phyloP scores from a whole-genome alignment of 1,140 invertebrate species.

The Nasonia longicornis region DNA sequence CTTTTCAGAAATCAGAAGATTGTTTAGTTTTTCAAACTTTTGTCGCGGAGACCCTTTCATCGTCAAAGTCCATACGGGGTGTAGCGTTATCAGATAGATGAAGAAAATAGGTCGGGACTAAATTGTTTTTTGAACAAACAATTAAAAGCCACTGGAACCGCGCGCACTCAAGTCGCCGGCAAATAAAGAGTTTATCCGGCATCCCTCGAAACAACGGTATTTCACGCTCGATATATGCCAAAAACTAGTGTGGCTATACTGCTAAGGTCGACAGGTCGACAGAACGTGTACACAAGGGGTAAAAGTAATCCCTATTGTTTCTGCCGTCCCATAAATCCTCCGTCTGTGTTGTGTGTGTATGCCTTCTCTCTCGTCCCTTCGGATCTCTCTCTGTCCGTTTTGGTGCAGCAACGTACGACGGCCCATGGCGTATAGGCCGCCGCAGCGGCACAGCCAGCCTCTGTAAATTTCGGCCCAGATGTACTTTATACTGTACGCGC shows the following conservation, averaged over 20 bases:
- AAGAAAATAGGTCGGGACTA: not conserved
- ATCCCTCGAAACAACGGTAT: slow-evolving; percentile 8
- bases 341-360: slow-evolving; percentile 16
- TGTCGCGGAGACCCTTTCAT: not conserved
- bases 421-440: not conserved
- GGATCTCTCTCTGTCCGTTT: slow-evolving; percentile 38
- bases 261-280: slow-evolving; percentile 37
- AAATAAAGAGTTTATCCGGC: slow-evolving; percentile 1
- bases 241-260: slow-evolving; percentile 23
- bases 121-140: not conserved
- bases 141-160: not conserved
- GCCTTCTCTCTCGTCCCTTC: slow-evolving; percentile 4
- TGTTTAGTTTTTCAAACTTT: not conserved
- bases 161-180: not conserved
- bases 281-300: slow-evolving; percentile 33
- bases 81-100: not conserved
- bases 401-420: not conserved
- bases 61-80: too few species aligned
- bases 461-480: slow-evolving; percentile 60
- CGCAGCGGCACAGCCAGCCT: slow-evolving; percentile 7
- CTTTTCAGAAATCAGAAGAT: not conserved
- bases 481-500: slow-evolving; percentile 55
- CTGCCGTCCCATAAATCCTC: slow-evolving; percentile 57
- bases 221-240: slow-evolving; percentile 24
- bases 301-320: slow-evolving; percentile 63